These are phyloP conservation scores for Smutsia gigantea DNA, from an alignment of 2,797 vertebrate genomes.

Conservation along the genomic window DNA sequence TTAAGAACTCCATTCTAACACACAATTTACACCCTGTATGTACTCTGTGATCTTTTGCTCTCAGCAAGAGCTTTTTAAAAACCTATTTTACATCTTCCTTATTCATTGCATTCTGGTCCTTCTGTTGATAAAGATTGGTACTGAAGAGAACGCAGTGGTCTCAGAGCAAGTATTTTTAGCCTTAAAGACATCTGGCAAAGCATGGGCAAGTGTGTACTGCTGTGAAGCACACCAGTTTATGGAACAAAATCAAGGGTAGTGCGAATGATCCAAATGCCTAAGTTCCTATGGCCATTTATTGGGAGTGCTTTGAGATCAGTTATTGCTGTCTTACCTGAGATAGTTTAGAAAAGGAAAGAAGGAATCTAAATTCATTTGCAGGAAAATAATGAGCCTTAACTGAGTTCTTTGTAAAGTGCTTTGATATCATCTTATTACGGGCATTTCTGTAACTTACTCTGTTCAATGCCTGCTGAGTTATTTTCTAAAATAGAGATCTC, in stretches of 20 bases:
- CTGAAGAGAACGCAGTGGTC: background rate
- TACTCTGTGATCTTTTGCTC: background rate
- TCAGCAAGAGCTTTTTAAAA: background rate
- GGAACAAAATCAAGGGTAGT: background rate
- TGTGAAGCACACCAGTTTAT: background rate
- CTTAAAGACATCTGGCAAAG: background rate
- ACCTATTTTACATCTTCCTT: background rate
- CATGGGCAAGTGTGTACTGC: background rate
- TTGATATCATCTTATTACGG: background rate
- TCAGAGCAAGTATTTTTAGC: background rate
- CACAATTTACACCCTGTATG: fast-evolving
- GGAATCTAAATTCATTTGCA: background rate
- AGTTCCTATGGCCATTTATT: background rate
- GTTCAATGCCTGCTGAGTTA: background rate
- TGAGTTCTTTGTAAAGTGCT: background rate
- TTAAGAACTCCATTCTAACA: background rate
- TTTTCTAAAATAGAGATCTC: background rate
- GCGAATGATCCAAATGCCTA: background rate
- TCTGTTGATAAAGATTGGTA: background rate
- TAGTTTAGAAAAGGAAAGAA: background rate
- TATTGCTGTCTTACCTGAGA: background rate
- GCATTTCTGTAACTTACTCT: background rate
- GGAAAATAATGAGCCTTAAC: background rate
- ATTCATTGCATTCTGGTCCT: background rate
- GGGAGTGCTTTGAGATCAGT: background rate